Conservation (phyloP, 2,113 vertebrate genomes). For the Hippocampus zosterae region DNA sequence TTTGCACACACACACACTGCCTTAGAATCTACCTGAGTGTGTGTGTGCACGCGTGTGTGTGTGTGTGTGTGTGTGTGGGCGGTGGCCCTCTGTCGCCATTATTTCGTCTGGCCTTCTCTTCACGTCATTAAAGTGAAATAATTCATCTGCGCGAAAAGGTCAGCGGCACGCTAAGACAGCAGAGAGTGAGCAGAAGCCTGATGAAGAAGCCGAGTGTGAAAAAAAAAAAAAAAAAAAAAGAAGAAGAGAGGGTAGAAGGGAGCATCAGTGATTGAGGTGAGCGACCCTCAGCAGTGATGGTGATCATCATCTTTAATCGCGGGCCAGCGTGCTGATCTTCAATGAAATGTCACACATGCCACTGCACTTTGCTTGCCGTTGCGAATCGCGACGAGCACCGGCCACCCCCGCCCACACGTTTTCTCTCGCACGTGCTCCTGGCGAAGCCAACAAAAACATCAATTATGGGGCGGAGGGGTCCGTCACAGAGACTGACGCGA, state of each 20-base stretch:
- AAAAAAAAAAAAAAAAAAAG: constrained; percentile 13
- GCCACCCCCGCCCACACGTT: constrained; percentile 21
- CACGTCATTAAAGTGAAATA: constrained; percentile 71
- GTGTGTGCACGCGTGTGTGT: not conserved
- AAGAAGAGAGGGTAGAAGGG: constrained; percentile 9
- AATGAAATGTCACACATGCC: constrained; percentile 52
- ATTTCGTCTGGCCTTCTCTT: constrained; percentile 56
- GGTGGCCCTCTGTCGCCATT: constrained; percentile 40
- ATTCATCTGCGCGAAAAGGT: constrained; percentile 70
- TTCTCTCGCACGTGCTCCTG: constrained; percentile 64
- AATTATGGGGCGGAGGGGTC: constrained; percentile 14
- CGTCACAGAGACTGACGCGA: not conserved
- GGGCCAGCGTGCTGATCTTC: constrained; percentile 12
- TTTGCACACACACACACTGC: not conserved
- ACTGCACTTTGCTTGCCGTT: constrained; percentile 15
- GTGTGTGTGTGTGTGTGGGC: not conserved
- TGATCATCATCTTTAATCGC: constrained; percentile 60
- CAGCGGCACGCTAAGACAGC: constrained; percentile 54
- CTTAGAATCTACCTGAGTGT: not conserved
- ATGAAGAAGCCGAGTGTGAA: constrained; percentile 13
- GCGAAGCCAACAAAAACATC: constrained; percentile 56
- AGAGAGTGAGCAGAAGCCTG: constrained; percentile 30
- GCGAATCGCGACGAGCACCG: not conserved
- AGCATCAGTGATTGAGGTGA: constrained; percentile 49
- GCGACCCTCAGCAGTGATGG: constrained; percentile 33